Evolutionary conservation across 1,140 invertebrate species (phyloP).

Genomic region (Drosophila sechellia): DNA sequence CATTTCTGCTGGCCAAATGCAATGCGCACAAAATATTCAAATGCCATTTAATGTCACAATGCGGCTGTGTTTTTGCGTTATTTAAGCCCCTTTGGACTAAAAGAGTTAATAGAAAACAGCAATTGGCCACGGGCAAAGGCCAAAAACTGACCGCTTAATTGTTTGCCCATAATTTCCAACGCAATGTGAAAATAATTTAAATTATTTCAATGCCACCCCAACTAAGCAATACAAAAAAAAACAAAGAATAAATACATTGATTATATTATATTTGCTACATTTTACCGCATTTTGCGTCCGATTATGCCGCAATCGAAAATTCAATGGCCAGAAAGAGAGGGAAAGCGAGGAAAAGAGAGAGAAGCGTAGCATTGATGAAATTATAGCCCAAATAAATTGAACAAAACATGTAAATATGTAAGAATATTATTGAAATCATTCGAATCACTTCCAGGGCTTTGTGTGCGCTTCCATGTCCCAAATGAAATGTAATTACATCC

Average conservation of each 20-base stretch:
- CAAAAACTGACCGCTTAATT: slow-evolving; percentile 42
- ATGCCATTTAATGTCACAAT: slow-evolving; percentile 45
- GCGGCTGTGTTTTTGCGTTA: slow-evolving; percentile 1
- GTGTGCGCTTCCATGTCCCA: neutral
- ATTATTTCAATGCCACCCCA: slow-evolving; percentile 52
- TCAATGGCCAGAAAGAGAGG: slow-evolving; percentile 5
- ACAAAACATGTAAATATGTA: slow-evolving; percentile 15
- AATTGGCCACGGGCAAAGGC: slow-evolving; percentile 24
- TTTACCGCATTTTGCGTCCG: slow-evolving; percentile 30
- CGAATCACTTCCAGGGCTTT: neutral
- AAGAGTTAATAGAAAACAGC: slow-evolving; percentile 56
- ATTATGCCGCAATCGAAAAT: slow-evolving; percentile 43
- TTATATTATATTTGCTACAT: slow-evolving; percentile 41
- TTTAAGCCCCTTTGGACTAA: slow-evolving; percentile 42
- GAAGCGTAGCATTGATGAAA: slow-evolving; percentile 22
- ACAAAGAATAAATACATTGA: slow-evolving; percentile 7
- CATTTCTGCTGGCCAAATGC: slow-evolving; percentile 17
- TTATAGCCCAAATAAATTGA: slow-evolving; percentile 23
- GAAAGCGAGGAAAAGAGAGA: too few species aligned
- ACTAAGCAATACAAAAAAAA: neutral
- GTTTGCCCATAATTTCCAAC: slow-evolving; percentile 52
- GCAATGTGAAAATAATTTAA: slow-evolving; percentile 43
- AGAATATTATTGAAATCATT: slow-evolving; percentile 12
- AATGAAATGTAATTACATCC: neutral
- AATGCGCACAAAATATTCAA: slow-evolving; percentile 30